phyloP scores from a whole-genome alignment of 2,113 vertebrate genomes.

The Paratilapia polleni region DNA sequence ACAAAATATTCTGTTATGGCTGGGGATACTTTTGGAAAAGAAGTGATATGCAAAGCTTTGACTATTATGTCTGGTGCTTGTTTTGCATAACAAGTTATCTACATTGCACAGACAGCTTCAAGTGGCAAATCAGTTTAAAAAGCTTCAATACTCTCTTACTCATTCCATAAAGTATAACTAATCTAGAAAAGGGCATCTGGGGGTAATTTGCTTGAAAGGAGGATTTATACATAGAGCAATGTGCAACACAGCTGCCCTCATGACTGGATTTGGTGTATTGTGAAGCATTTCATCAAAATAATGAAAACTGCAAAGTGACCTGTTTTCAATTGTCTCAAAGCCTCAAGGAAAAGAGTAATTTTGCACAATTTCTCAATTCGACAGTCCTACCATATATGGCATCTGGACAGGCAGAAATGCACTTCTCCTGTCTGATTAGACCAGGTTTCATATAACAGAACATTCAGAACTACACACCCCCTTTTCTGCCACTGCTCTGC shows the following conservation, averaged over 20 bases:
- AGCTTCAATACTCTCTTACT: constrained; percentile 11
- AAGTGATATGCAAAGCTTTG: neutral
- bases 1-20: constrained; percentile 30
- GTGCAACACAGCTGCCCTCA: constrained; percentile 51
- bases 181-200: constrained; percentile 55
- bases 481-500: constrained; percentile 68
- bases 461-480: constrained; percentile 50
- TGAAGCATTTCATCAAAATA: constrained; percentile 49
- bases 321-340: constrained; percentile 62
- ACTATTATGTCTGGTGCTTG: neutral
- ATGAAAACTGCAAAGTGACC: constrained; percentile 41
- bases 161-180: constrained; percentile 34
- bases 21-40: neutral
- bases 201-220: constrained; percentile 57
- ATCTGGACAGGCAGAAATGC: constrained; percentile 2
- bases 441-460: constrained; percentile 44
- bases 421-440: constrained; percentile 24
- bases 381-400: constrained; percentile 17
- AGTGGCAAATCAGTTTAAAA: constrained; percentile 25
- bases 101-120: constrained; percentile 1
- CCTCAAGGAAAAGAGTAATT: constrained; percentile 14
- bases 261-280: constrained; percentile 24
- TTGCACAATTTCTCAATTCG: constrained; percentile 18
- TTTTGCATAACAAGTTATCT: constrained; percentile 11
- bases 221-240: constrained; percentile 45